A percentile compares a stretch with the other conserved stretches of the same genome.
Evolutionary conservation across 2,888 invertebrate genomes (phyloP).

Genomic region (Galerucella nymphaeae): DNA sequence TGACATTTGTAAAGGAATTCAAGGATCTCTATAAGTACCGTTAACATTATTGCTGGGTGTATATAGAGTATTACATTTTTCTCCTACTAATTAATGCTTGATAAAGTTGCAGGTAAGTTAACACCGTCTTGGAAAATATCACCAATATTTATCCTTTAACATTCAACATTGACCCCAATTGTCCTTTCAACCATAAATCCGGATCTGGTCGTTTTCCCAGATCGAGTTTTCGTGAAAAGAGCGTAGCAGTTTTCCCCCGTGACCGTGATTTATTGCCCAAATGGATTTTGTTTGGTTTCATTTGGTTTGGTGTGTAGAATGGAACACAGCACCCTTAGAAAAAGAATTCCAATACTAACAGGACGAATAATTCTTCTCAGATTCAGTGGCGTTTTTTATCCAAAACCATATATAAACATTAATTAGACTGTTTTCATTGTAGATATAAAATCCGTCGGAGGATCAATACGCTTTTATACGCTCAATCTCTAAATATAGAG

Average conservation of each 20-base stretch:
- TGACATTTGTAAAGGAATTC: not conserved
- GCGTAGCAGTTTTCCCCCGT: conserved; percentile 50
- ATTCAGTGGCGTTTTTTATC: conserved; percentile 8
- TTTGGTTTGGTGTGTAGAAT: conserved; percentile 41
- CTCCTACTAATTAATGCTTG: no score
- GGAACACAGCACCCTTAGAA: conserved; percentile 36
- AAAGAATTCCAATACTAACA: conserved; percentile 37
- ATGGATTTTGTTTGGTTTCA: conserved; percentile 53
- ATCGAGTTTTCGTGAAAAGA: conserved; percentile 39
- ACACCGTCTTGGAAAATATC: not conserved
- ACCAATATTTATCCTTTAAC: conserved; percentile 13
- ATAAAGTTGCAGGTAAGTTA: no score
- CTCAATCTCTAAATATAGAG: not conserved
- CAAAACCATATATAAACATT: not conserved
- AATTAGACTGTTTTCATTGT: not conserved
- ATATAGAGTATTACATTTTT: not conserved
- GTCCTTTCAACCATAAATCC: conserved; percentile 26
- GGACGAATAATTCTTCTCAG: conserved; percentile 26
- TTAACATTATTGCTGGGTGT: not conserved
- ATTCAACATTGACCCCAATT: conserved; percentile 21
- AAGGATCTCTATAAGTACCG: not conserved
- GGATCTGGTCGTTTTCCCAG: conserved; percentile 30
- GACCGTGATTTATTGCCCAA: conserved; percentile 50
- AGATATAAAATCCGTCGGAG: not conserved
- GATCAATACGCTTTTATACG: not conserved